phyloP scores from a whole-genome alignment of 2,888 invertebrate genomes.

The Mythimna vitellina region DNA sequence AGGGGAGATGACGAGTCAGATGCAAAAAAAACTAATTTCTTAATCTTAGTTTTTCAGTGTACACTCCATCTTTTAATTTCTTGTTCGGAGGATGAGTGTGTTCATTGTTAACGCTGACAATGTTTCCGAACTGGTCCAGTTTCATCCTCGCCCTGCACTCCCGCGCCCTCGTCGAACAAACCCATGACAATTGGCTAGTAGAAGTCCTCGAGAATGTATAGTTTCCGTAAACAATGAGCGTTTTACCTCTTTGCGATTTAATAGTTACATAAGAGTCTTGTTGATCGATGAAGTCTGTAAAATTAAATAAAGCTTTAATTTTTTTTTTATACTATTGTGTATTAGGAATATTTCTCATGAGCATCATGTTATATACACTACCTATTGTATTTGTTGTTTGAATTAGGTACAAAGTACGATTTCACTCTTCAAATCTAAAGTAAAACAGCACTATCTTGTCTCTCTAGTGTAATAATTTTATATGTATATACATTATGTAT shows the following conservation, averaged over 20 bases:
- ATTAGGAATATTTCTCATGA: neutral
- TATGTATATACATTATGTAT: too few relatives aligned
- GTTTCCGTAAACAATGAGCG: constrained; percentile 27
- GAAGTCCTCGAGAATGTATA: constrained; percentile 39
- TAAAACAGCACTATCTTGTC: too few relatives aligned
- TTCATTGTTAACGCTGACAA: constrained; percentile 26
- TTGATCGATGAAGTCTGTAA: constrained; percentile 1
- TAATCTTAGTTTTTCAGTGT: constrained; percentile 2
- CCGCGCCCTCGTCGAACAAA: constrained; percentile 25
- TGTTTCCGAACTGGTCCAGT: constrained; percentile 11
- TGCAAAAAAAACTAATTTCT: neutral
- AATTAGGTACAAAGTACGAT: too few relatives aligned
- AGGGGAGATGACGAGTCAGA: neutral
- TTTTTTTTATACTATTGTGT: neutral
- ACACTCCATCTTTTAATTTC: constrained; percentile 8
- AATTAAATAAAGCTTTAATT: constrained; percentile 14
- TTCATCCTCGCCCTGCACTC: constrained; percentile 22
- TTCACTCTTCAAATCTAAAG: too few relatives aligned
- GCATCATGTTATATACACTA: neutral
- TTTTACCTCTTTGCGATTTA: constrained; percentile 37
- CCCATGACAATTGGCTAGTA: constrained; percentile 17
- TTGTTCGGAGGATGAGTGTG: constrained; percentile 34
- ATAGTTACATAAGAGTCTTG: constrained; percentile 28
- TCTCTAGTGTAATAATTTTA: too few relatives aligned
- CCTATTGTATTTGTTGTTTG: neutral